Base-by-base conservation (phyloP, 1,140 invertebrate species). In the Drosophila pachea region DNA sequence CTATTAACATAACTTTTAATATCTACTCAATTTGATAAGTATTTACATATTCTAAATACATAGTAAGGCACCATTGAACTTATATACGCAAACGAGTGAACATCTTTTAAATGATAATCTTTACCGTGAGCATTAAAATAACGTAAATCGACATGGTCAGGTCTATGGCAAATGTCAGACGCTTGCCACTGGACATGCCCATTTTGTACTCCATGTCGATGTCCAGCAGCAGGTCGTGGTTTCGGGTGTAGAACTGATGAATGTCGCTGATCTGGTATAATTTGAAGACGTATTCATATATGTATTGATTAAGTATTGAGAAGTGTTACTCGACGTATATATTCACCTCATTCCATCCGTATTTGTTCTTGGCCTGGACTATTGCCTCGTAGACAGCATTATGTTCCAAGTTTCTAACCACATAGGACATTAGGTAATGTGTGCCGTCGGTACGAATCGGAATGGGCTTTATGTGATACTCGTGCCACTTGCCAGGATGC, bases 331-430 rank as follows among this genome's bases (percentile, higher is more conserved):
- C 7, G 2, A 22, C 22, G 22, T 22, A 22, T 36, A 14, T 33
- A 62, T 53, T 68, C 60, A 93, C 90, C 83, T 92, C 92, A 61
- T 92, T 92, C 91, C 92, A 93, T 36, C 93, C 93, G 66, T 93
- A 93, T 76, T 92, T 91, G 68, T 93, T 94, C 87, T 92, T 93
- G n/a, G 92, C 92, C 75, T 93, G 92, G 6, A 93, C 91, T 52
- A 93, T 90, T 29, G 92, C 92, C 77, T 93, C 93, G 78, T 93
- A 94, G 4, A 91, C 91, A 3, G 92, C 92, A 68, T 92, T 92
- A 3, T 91, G 89, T 38, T 92, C 90, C 52, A 93, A 84, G 53
- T 90, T 90, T 48, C 81, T 81, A 52, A 92, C 91, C 38, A 90
- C 90, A 86, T 92, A 91, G 4, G 90, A 91, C 86, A 93, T 89